phyloP scores from a whole-genome alignment of 2,888 invertebrate genomes.

The Tuberolachnus salignus region DNA sequence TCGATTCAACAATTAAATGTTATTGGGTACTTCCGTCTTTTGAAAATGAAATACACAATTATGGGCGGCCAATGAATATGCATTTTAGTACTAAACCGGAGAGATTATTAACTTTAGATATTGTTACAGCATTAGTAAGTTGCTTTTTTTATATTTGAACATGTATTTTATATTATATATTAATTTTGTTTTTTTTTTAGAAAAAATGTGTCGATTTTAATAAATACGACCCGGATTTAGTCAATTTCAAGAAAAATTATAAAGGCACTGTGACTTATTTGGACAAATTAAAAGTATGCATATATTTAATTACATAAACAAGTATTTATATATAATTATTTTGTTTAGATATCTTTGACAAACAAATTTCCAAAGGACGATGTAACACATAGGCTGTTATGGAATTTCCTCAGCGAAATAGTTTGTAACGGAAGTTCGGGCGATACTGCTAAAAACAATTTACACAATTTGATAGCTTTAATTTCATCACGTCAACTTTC shows the following conservation, averaged over 20 bases:
- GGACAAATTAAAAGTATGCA: conserved; percentile 76
- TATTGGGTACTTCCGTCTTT: conserved; percentile 97
- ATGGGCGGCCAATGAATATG: conserved; percentile 89
- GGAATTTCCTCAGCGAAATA: conserved; percentile 79
- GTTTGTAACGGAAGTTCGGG: conserved; percentile 69
- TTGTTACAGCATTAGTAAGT: conserved; percentile 47
- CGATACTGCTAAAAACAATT: conserved; percentile 23
- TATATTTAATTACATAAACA: no score
- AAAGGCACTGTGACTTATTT: conserved; percentile 77
- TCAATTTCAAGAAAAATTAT: conserved; percentile 73
- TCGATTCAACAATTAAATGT: conserved; percentile 82
- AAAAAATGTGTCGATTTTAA: conserved; percentile 85
- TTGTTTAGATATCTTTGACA: conserved; percentile 70
- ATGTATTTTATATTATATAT: background rate
- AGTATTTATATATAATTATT: conserved; percentile 33
- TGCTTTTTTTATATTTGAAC: background rate
- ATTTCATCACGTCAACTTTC: conserved; percentile 25
- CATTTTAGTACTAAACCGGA: conserved; percentile 65
- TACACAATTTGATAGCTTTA: conserved; percentile 22
- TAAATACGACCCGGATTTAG: conserved; percentile 71
- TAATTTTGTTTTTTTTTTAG: conserved; percentile 61
- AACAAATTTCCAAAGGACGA: conserved; percentile 83
- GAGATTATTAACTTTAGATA: conserved; percentile 26
- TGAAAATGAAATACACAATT: conserved; percentile 88
- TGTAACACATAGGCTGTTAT: conserved; percentile 71